Evolutionary conservation across 2,797 vertebrate genomes (phyloP), one percentile per base, ranked within the genome.

Genomic region (Microctenopoma steveboyesi): DNA sequence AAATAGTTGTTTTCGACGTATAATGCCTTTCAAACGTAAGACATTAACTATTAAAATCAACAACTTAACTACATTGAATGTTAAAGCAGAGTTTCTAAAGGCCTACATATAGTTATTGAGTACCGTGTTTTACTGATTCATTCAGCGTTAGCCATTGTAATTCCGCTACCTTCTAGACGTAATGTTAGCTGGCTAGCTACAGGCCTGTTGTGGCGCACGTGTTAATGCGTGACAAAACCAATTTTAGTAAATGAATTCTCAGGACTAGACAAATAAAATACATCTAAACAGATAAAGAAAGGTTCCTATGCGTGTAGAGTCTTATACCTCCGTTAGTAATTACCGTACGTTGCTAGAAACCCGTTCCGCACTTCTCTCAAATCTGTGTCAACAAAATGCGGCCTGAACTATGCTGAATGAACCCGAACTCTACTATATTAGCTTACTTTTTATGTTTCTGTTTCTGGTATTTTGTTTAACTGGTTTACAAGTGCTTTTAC

Each of bases 171-270:
- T 54, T 2, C 25, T 2, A 52, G 14, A 33, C 50, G 57, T 33
- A 33, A 33, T 6, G 30, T 33, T 33, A 33, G 30, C 30, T 10
- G 11, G 40, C 12, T 7, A 64, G 46, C 46, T 70, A 59, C 64
- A 67, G 86, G 81, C 86, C 86, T 57, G 1, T 48, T 70, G 3
- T 68, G 53, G 48, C 68, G 79, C 88, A 91, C 90, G 87, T 91
- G 90, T 27, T 77, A 68, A 69, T 65, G 37, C 37, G 18, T 25
- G 15, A 43, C 5, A 37, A 76, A 58, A 28, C 5, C 0, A 0
- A 2, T 1, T n/a, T 54, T 16, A 4, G 1, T 43, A 2, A 30
- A 12, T 5, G 48, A 7, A 16, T 14, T 3, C 0, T 0, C 2
- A 7, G 1, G 0, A 42, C 18, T 4, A 28, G 0, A 22, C 7